Conservation (phyloP, 2,888 invertebrate genomes). For the Leucoptera coffeella region DNA sequence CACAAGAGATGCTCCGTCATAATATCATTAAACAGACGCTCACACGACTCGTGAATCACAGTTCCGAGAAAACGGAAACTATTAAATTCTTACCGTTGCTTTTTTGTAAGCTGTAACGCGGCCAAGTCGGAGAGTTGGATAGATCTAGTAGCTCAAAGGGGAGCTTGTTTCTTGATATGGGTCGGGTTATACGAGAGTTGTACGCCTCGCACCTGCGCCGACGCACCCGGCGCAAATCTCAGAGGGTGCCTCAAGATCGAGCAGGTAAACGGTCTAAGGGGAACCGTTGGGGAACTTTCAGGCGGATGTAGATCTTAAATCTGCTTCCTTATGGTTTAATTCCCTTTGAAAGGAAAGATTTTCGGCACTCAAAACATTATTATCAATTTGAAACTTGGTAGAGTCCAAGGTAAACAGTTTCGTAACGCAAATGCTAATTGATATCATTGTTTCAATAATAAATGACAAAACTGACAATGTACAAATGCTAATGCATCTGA, state of each 20-base stretch:
- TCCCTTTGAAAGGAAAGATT: too few relatives aligned
- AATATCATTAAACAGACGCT: too few relatives aligned
- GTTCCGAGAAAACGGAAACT: conserved; percentile 47
- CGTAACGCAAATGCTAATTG: too few relatives aligned
- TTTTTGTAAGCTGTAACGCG: conserved; percentile 33
- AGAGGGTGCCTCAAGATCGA: conserved; percentile 25
- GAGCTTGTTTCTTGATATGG: conserved; percentile 21
- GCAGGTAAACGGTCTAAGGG: conserved; percentile 33
- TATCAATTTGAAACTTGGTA: too few relatives aligned
- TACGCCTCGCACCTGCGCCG: conserved; percentile 38
- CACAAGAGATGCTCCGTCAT: too few relatives aligned
- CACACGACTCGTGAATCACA: conserved; percentile 41
- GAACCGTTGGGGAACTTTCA: neutral
- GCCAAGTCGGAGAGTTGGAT: conserved; percentile 10
- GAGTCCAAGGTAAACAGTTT: too few relatives aligned
- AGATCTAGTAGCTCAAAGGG: conserved; percentile 10
- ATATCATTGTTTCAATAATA: too few relatives aligned
- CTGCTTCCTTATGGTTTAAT: neutral
- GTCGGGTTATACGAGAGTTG: conserved; percentile 24
- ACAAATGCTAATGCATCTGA: too few relatives aligned
- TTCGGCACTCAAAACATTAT: too few relatives aligned
- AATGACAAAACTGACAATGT: too few relatives aligned
- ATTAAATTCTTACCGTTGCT: conserved; percentile 32
- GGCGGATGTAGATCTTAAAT: neutral
- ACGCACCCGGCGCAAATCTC: conserved; percentile 39